Evolutionary conservation across 2,113 vertebrate species (phyloP).

Genomic region (Scopus umbretta): DNA sequence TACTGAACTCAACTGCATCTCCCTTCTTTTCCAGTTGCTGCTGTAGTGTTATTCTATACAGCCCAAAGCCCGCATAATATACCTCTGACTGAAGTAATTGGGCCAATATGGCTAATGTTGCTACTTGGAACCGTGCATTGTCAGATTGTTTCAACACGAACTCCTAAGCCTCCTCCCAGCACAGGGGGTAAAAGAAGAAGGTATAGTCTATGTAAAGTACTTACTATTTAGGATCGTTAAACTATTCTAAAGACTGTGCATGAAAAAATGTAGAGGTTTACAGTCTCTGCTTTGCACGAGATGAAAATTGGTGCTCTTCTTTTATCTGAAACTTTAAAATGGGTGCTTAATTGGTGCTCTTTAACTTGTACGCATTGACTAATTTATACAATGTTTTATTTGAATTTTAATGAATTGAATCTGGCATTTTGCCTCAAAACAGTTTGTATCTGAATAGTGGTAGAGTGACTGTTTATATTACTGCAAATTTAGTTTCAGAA

Average conservation of each 20-base stretch:
- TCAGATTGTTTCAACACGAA: conserved; percentile 97
- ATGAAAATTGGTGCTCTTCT: neutral
- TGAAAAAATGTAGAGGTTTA: neutral
- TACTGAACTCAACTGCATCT: neutral
- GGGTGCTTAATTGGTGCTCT: neutral
- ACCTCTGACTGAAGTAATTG: conserved; percentile 91
- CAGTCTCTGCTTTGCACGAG: neutral
- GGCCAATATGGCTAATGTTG: conserved; percentile 93
- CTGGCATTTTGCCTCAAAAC: neutral
- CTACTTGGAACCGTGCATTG: conserved; percentile 97
- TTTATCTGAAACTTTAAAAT: neutral
- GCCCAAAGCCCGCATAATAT: conserved; percentile 84
- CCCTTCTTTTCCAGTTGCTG: conserved; percentile 79
- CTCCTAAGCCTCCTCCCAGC: conserved; percentile 84
- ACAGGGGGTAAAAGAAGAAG: conserved; percentile 90
- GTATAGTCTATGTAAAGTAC: conserved; percentile 60
- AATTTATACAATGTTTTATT: neutral
- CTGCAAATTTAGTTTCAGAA: neutral
- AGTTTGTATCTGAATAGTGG: neutral
- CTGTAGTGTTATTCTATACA: conserved; percentile 82
- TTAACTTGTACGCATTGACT: neutral
- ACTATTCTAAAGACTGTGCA: neutral
- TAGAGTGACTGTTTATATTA: neutral
- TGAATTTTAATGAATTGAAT: neutral
- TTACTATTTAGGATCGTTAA: neutral